Conservation (phyloP, 2,113 vertebrate genomes). For the Philantomba maxwellii region DNA sequence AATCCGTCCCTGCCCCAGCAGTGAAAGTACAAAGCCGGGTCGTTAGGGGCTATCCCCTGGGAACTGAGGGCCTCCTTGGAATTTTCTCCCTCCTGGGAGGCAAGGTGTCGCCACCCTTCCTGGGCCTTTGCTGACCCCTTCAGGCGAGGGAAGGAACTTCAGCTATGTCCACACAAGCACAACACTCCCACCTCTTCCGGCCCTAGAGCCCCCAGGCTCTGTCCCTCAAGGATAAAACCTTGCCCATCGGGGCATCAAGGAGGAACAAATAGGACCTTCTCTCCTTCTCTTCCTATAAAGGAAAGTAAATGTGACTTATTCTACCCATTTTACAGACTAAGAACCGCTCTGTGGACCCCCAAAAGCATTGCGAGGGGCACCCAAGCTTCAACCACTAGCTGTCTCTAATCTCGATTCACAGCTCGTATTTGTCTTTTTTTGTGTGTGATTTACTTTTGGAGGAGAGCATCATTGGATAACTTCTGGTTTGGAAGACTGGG, state of each 20-base stretch:
- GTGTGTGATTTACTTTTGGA: not conserved
- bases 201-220: not conserved
- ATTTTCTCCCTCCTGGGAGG: not conserved
- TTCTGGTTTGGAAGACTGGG: not conserved
- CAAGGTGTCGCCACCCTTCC: not conserved
- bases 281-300: not conserved
- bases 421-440: not conserved
- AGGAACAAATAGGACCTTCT: not conserved
- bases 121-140: slow-evolving; percentile 55
- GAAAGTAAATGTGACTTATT: not conserved
- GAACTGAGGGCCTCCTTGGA: not conserved
- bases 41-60: not conserved
- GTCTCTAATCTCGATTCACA: not conserved
- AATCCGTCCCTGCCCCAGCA: not conserved
- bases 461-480: not conserved
- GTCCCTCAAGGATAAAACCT: not conserved
- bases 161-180: not conserved
- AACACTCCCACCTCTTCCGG: not conserved
- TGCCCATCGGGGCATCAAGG: not conserved
- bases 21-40: not conserved
- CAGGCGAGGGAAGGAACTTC: slow-evolving; percentile 46
- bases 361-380: not conserved
- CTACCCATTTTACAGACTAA: not conserved
- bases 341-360: not conserved
- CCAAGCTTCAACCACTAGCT: not conserved